A percentile compares a stretch with the other conserved stretches of the same genome.
phyloP scores from a whole-genome alignment of 1,140 invertebrate genomes.

The Luehdorfia chinensis region DNA sequence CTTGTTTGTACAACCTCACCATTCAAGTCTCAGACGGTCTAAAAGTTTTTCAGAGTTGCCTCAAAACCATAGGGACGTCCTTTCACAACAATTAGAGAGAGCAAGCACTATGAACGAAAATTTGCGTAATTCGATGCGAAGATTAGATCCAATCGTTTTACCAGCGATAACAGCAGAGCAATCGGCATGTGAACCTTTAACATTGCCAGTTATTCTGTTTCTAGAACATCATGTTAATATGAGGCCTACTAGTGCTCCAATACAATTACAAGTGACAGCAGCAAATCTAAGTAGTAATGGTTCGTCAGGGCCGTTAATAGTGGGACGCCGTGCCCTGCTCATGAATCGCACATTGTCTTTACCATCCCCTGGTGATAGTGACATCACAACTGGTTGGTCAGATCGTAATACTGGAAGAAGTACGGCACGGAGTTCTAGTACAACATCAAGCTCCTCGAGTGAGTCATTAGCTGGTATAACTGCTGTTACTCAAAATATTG shows the following conservation, averaged over 20 bases:
- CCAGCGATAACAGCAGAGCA: conserved; percentile 52
- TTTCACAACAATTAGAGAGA: conserved; percentile 44
- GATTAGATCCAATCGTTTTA: conserved; percentile 63
- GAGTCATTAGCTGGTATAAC: conserved; percentile 48
- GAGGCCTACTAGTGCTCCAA: conserved; percentile 65
- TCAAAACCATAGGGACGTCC: conserved; percentile 35
- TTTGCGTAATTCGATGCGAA: conserved; percentile 64
- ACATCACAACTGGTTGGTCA: conserved; percentile 55
- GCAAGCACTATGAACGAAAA: conserved; percentile 48
- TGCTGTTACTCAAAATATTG: conserved; percentile 35
- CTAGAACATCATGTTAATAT: conserved; percentile 68
- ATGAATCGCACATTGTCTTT: conserved; percentile 65
- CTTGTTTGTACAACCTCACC: conserved; percentile 25
- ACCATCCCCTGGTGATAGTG: conserved; percentile 62
- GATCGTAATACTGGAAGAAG: conserved; percentile 53
- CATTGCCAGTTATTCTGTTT: conserved; percentile 67
- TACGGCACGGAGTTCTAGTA: conserved; percentile 47
- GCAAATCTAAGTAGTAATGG: conserved; percentile 63
- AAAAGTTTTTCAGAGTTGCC: conserved; percentile 63
- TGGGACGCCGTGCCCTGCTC: conserved; percentile 56
- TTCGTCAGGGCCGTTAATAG: conserved; percentile 61
- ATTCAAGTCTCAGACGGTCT: conserved; percentile 44
- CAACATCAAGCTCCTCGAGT: conserved; percentile 58
- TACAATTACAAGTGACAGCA: conserved; percentile 68
- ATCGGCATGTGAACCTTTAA: conserved; percentile 49